A percentile compares a stretch with the other conserved stretches of the same genome.
Conservation (phyloP, 2,113 vertebrate species). For the Mus spicilegus region DNA sequence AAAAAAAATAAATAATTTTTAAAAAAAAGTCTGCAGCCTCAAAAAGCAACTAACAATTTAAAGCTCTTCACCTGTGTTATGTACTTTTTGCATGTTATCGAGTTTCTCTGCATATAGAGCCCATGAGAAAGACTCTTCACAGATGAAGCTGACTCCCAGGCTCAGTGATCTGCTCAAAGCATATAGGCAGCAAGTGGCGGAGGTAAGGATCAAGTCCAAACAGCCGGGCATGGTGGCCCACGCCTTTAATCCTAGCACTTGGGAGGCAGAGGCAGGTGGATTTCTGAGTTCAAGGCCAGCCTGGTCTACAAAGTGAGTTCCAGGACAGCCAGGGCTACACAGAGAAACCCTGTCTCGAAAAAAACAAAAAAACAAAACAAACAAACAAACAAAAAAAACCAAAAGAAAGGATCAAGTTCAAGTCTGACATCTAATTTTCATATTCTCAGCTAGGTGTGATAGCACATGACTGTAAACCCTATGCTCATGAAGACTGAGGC, state of each 20-base stretch:
- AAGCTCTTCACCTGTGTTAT: not conserved
- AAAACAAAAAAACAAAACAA: too few relatives aligned
- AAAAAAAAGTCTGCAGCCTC: not conserved
- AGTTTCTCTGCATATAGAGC: not conserved
- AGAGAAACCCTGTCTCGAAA: too few relatives aligned
- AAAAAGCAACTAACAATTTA: slow-evolving; percentile 18
- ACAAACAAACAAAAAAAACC: too few relatives aligned
- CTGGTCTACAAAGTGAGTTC: too few relatives aligned
- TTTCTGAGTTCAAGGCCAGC: too few relatives aligned
- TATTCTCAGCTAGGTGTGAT: not conserved
- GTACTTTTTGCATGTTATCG: not conserved
- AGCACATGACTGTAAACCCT: not conserved
- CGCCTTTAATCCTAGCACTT: too few relatives aligned
- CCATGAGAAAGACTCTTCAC: not conserved
- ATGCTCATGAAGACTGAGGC: not conserved
- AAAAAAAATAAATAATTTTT: not conserved
- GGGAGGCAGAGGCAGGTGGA: too few relatives aligned
- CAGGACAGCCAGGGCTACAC: too few relatives aligned
- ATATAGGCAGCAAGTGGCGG: not conserved
- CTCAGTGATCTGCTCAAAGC: not conserved
- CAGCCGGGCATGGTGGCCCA: too few relatives aligned
- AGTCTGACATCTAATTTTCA: slow-evolving; percentile 14
- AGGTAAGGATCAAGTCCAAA: not conserved
- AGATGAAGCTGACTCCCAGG: not conserved
- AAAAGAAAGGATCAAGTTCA: not conserved